Conservation (phyloP, 2,113 vertebrate genomes). For the Calyptomena viridis region DNA sequence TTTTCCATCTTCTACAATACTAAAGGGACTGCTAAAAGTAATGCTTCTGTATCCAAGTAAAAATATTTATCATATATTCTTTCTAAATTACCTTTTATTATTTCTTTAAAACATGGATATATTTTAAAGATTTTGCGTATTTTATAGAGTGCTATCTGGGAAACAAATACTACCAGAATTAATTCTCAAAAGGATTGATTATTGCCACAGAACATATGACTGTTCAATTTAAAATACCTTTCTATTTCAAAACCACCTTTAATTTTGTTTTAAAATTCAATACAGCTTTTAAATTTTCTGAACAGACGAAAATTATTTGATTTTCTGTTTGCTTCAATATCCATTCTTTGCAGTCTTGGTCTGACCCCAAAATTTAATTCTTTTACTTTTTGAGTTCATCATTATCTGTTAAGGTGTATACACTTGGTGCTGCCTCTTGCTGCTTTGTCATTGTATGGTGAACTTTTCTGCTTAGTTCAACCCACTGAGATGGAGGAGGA, state of each 20-base stretch:
- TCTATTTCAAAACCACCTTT: neutral
- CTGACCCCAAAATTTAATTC: neutral
- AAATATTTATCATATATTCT: neutral
- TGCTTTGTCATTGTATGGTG: constrained; percentile 10
- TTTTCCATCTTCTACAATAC: neutral
- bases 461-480: constrained; percentile 28
- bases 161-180: neutral
- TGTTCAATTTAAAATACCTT: neutral
- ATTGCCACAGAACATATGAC: neutral
- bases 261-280: neutral
- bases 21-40: neutral
- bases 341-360: neutral
- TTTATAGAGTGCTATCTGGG: neutral
- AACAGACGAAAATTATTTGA: neutral
- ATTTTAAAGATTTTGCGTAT: neutral
- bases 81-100: neutral
- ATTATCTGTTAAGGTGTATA: neutral
- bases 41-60: neutral
- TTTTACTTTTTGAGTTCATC: neutral
- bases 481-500: constrained; percentile 22
- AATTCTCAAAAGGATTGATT: neutral
- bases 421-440: neutral
- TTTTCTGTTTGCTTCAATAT: neutral
- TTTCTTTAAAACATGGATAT: neutral
- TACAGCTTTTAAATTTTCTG: neutral